Percentiles rank a stretch among this genome's conserved stretches.
Evolutionary conservation across 2,888 invertebrate genomes (phyloP).

Genomic region (Caenorhabditis drosophilae): DNA sequence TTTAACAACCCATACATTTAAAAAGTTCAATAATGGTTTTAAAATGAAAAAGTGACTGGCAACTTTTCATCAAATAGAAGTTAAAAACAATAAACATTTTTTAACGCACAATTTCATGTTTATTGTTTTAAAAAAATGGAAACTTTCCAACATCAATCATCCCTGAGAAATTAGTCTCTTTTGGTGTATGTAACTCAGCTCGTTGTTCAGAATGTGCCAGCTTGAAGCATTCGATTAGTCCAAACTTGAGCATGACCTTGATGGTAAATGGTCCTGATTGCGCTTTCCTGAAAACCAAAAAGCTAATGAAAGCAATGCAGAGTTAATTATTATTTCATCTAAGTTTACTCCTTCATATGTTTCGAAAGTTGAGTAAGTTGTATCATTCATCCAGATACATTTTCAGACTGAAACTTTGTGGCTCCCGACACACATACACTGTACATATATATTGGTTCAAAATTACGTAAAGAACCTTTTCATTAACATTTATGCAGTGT

Average conservation of each 20-base stretch:
- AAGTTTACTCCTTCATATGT: constrained; percentile 6
- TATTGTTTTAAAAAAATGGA: constrained; percentile 51
- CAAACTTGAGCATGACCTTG: constrained; percentile 45
- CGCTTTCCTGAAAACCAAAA: constrained; percentile 19
- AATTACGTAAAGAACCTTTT: too few species aligned
- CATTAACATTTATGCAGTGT: too few species aligned
- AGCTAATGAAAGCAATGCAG: neutral
- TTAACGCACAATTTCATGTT: too few species aligned
- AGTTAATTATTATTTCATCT: neutral
- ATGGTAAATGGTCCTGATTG: constrained; percentile 45
- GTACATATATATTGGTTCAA: too few species aligned
- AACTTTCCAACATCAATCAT: constrained; percentile 51
- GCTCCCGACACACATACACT: too few species aligned
- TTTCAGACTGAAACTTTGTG: too few species aligned
- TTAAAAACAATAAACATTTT: too few species aligned
- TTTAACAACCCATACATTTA: too few species aligned
- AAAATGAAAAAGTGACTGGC: too few species aligned
- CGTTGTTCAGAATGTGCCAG: constrained; percentile 39
- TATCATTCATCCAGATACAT: too few species aligned
- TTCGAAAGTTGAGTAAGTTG: constrained; percentile 40
- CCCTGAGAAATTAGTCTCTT: constrained; percentile 53
- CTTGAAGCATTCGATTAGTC: constrained; percentile 38
- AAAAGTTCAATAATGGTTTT: too few species aligned
- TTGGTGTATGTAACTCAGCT: constrained; percentile 33
- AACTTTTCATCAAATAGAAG: too few species aligned